phyloP scores from a whole-genome alignment of 2,888 invertebrate species.

The Notodonta ziczac region DNA sequence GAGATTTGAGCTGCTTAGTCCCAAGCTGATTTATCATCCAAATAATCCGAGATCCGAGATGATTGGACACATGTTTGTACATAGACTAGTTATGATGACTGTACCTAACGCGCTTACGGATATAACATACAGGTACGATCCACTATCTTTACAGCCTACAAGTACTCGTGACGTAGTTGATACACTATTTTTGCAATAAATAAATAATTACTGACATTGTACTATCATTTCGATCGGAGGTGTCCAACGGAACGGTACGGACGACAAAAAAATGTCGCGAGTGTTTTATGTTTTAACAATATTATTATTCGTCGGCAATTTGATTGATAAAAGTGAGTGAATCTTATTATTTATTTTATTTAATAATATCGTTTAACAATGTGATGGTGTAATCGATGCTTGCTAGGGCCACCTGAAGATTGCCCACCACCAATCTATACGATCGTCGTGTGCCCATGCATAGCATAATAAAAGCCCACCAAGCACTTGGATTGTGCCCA shows the following conservation, averaged over 20 bases:
- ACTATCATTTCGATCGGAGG: constrained; percentile 6
- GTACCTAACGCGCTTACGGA: too few relatives aligned
- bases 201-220: constrained; percentile 4
- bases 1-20: too few relatives aligned
- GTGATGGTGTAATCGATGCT: background rate
- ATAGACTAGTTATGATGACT: too few relatives aligned
- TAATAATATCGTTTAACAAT: background rate
- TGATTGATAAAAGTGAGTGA: constrained; percentile 2
- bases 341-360: background rate
- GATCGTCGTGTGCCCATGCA: background rate
- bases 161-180: constrained; percentile 3
- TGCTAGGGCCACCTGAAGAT: too few relatives aligned
- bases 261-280: constrained; percentile 3
- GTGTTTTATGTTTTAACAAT: constrained; percentile 4
- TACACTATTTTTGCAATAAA: constrained; percentile 7
- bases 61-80: too few relatives aligned
- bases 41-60: too few relatives aligned
- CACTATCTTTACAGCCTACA: constrained; percentile 2
- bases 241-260: background rate
- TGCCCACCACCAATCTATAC: too few relatives aligned
- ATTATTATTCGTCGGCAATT: constrained; percentile 4
- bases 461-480: too few relatives aligned
- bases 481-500: too few relatives aligned
- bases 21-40: too few relatives aligned
- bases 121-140: too few relatives aligned